Conservation (phyloP, 2,113 vertebrate genomes). For the Elephas maximus region DNA sequence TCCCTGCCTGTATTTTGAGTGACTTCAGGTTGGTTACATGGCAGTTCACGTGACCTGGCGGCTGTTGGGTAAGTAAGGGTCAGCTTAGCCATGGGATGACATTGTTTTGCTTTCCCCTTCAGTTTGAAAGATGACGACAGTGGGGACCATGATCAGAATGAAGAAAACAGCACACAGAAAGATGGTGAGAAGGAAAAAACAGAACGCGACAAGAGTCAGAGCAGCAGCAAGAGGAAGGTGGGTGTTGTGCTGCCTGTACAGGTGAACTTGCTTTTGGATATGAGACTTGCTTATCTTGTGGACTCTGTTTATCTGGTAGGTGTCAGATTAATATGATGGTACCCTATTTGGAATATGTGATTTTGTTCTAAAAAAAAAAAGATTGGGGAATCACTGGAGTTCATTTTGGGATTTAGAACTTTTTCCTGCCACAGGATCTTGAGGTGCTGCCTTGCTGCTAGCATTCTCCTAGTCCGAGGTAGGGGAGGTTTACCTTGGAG, state of each 20-base stretch:
- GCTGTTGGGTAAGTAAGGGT: neutral
- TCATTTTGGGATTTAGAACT: neutral
- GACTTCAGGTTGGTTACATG: neutral
- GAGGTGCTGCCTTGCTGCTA: neutral
- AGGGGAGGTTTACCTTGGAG: neutral
- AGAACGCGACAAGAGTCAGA: slow-evolving; percentile 90
- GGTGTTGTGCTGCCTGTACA: neutral
- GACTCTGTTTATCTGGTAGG: neutral
- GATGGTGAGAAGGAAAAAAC: slow-evolving; percentile 94
- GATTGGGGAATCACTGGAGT: neutral
- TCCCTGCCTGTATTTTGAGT: neutral
- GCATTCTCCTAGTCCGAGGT: neutral
- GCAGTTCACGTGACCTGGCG: neutral
- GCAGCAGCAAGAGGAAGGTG: slow-evolving; percentile 90
- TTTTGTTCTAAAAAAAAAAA: slow-evolving; percentile 18
- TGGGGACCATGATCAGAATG: slow-evolving; percentile 93
- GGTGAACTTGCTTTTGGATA: neutral
- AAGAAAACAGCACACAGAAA: slow-evolving; percentile 94
- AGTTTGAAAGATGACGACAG: slow-evolving; percentile 94
- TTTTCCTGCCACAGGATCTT: neutral
- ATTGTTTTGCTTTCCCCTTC: slow-evolving; percentile 26
- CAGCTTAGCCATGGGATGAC: neutral
- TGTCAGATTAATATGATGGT: neutral
- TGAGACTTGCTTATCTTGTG: neutral
- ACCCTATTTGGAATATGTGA: neutral